These are phyloP conservation scores for Drosophila stalkeri DNA, from an alignment of 2,888 invertebrate species.

Conservation along the genomic window DNA sequence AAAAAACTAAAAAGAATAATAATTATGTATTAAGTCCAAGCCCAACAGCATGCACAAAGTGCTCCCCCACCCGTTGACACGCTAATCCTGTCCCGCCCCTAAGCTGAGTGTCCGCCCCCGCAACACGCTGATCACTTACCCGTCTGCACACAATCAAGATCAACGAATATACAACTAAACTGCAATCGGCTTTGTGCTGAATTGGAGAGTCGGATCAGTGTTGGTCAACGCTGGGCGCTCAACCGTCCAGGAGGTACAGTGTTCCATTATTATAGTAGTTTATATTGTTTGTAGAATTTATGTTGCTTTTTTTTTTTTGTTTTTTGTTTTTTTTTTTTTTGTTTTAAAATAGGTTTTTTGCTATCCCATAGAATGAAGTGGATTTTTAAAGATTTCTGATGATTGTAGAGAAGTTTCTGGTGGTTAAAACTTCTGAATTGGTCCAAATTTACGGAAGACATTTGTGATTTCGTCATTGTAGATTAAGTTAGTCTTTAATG, in stretches of 20 bases:
- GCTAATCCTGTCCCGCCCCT: constrained; percentile 10
- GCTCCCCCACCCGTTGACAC: constrained; percentile 1
- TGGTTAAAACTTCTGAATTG: neutral
- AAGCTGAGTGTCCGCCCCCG: constrained; percentile 35
- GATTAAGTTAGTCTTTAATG: neutral
- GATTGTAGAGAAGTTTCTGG: neutral
- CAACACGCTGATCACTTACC: constrained; percentile 64
- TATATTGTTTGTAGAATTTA: constrained; percentile 6
- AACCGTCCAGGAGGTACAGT: constrained; percentile 15
- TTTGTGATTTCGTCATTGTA: neutral
- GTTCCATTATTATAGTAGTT: constrained; percentile 9
- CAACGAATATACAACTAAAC: constrained; percentile 71
- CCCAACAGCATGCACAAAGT: constrained; percentile 13
- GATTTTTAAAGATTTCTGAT: neutral
- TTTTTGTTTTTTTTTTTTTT: constrained; percentile 1
- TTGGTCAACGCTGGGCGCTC: constrained; percentile 8
- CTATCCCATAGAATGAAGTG: too few species aligned
- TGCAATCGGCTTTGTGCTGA: constrained; percentile 37
- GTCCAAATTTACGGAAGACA: neutral
- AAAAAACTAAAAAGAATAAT: neutral
- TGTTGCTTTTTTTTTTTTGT: neutral
- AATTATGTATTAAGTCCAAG: constrained; percentile 5
- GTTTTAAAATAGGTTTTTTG: too few species aligned
- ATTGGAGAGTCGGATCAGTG: constrained; percentile 28
- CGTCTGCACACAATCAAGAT: constrained; percentile 55